Evolutionary conservation across 2,888 invertebrate species (phyloP).

Genomic region (Sialis lutaria): DNA sequence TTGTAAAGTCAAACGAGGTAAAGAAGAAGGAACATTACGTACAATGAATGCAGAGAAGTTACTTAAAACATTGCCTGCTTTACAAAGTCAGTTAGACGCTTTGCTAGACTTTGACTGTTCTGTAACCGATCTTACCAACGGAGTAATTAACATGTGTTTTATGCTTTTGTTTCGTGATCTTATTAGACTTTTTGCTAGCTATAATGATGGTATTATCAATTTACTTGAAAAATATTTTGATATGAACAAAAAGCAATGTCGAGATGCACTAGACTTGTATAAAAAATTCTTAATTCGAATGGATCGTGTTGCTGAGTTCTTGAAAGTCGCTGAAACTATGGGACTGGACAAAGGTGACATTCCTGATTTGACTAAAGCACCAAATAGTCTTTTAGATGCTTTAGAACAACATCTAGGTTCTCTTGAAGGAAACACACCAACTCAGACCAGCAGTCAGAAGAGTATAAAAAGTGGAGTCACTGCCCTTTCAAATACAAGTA

Average conservation of each 20-base stretch:
- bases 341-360: constrained; percentile 99
- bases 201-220: constrained; percentile 99
- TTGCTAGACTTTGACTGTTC: constrained; percentile 96
- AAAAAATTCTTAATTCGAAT: constrained; percentile 98
- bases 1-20: constrained; percentile 98
- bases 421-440: constrained; percentile 85
- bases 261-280: constrained; percentile 95
- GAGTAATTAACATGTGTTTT: constrained; percentile 98
- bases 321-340: constrained; percentile 79
- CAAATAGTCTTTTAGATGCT: constrained; percentile 93
- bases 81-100: constrained; percentile 92
- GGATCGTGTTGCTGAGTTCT: constrained; percentile 97
- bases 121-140: constrained; percentile 82
- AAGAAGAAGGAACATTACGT: constrained; percentile 93
- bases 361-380: constrained; percentile 95
- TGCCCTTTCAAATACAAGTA: constrained; percentile 74
- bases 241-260: constrained; percentile 99
- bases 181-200: constrained; percentile 95
- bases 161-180: constrained; percentile 98
- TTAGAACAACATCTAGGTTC: constrained; percentile 91
- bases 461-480: constrained; percentile 81
- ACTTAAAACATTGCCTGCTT: constrained; percentile 87
- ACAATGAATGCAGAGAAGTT: constrained; percentile 97
- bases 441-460: constrained; percentile 73
- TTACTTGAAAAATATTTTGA: constrained; percentile 98